These are phyloP conservation scores for Antechinus flavipes DNA, from an alignment of 2,113 vertebrate species.

Conservation along the genomic window DNA sequence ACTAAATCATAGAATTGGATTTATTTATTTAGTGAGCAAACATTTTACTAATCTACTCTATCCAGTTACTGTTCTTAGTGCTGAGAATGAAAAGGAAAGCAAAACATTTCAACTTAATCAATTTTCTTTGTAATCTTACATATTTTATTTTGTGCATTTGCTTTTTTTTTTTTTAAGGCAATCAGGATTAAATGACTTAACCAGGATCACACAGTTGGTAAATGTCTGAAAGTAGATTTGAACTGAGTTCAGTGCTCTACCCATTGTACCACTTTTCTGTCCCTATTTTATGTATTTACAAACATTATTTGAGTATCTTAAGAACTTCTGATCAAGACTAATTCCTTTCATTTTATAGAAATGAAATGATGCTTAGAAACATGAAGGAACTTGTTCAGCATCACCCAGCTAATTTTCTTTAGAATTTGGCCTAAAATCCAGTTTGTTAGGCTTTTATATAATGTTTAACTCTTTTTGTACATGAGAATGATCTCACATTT, in stretches of 20 bases:
- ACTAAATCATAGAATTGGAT: too few relatives aligned
- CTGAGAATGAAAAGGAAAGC: too few relatives aligned
- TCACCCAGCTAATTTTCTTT: background rate
- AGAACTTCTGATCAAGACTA: background rate
- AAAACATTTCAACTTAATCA: too few relatives aligned
- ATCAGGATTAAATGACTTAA: background rate
- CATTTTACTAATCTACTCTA: too few relatives aligned
- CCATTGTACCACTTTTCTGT: rapidly evolving
- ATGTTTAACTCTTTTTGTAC: background rate
- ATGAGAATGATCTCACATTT: background rate
- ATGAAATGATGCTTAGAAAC: background rate
- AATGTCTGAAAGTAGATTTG: background rate
- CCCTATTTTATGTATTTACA: background rate
- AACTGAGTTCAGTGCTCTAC: background rate
- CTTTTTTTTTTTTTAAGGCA: background rate
- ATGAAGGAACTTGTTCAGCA: background rate
- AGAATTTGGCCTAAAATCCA: background rate
- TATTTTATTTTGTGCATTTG: too few relatives aligned
- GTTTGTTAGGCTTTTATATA: background rate
- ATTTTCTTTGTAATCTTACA: too few relatives aligned
- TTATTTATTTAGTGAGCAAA: too few relatives aligned
- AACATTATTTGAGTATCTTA: background rate
- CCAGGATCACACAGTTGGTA: background rate
- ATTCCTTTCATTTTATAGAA: background rate
- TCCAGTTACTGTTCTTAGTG: too few relatives aligned